Evolutionary conservation across 2,113 vertebrate genomes (phyloP).

Genomic region (Pterocles orientalis): DNA sequence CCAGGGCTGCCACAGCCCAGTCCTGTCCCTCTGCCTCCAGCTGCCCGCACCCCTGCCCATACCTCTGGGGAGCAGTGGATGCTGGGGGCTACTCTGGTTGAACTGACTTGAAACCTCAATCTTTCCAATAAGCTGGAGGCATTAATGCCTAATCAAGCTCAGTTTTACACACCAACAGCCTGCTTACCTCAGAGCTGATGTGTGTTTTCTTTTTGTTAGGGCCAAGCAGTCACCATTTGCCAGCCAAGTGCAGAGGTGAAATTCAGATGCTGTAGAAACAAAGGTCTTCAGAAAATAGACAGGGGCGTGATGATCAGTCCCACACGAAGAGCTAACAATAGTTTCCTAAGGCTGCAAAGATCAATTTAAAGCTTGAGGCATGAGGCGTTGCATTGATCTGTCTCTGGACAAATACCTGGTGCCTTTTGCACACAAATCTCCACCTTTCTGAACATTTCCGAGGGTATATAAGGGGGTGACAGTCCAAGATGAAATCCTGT

Average conservation of each 20-base stretch:
- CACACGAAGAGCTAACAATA: background rate
- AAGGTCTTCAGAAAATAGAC: background rate
- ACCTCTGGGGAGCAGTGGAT: background rate
- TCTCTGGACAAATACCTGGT: background rate
- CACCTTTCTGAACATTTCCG: rapidly evolving
- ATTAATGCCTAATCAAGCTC: background rate
- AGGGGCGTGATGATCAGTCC: background rate
- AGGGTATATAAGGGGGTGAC: background rate
- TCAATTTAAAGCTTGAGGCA: background rate
- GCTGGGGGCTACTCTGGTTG: background rate
- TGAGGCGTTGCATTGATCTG: background rate
- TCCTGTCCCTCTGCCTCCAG: background rate
- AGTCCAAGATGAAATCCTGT: background rate
- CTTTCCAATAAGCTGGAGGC: background rate
- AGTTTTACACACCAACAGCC: background rate
- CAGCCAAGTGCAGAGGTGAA: background rate
- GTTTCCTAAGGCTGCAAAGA: background rate
- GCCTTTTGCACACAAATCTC: background rate
- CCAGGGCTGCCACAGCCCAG: background rate
- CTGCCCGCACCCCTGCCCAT: background rate
- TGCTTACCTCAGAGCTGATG: background rate
- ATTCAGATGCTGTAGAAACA: background rate
- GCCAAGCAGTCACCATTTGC: background rate
- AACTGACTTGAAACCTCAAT: background rate
- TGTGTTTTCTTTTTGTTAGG: background rate